Conservation (phyloP, 64 coral and sea anemone species). For the Actinia tenebrosa region DNA sequence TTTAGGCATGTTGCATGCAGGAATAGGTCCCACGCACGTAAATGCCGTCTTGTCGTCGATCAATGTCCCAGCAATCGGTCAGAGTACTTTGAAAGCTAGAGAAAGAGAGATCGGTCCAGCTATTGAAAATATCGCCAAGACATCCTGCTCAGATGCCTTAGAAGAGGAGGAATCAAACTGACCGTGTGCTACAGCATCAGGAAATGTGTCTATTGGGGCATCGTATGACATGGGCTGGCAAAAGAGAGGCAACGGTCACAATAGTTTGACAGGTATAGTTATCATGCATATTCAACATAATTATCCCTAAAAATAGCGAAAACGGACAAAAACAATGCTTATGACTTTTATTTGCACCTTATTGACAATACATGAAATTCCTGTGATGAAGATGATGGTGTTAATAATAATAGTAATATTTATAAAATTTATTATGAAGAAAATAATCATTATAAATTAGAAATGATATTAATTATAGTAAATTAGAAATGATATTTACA, state of each 20-base stretch:
- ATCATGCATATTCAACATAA: background rate
- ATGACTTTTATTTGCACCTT: too few species aligned
- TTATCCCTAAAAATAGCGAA: background rate
- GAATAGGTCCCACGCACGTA: constrained; percentile 26
- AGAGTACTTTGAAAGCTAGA: constrained; percentile 15
- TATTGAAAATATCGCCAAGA: constrained; percentile 30
- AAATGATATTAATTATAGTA: too few species aligned
- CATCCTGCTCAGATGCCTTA: background rate
- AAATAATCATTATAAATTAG: too few species aligned
- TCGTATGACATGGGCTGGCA: constrained; percentile 57
- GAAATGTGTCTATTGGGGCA: background rate
- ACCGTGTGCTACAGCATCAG: too few species aligned
- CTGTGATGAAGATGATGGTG: too few species aligned
- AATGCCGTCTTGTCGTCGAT: constrained; percentile 29
- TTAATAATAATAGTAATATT: too few species aligned
- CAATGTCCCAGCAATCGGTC: constrained; percentile 7
- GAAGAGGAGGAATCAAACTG: background rate
- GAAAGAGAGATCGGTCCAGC: constrained; percentile 26
- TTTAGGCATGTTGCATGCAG: constrained; percentile 39
- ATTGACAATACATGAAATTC: too few species aligned
- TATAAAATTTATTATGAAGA: too few species aligned
- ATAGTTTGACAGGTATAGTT: constrained; percentile 34
- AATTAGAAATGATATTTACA: too few species aligned
- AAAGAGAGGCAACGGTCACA: constrained; percentile 45
- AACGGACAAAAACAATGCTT: too few species aligned